Evolutionary conservation across 2,113 vertebrate species (phyloP).

Genomic region (Epinephelus lanceolatus): DNA sequence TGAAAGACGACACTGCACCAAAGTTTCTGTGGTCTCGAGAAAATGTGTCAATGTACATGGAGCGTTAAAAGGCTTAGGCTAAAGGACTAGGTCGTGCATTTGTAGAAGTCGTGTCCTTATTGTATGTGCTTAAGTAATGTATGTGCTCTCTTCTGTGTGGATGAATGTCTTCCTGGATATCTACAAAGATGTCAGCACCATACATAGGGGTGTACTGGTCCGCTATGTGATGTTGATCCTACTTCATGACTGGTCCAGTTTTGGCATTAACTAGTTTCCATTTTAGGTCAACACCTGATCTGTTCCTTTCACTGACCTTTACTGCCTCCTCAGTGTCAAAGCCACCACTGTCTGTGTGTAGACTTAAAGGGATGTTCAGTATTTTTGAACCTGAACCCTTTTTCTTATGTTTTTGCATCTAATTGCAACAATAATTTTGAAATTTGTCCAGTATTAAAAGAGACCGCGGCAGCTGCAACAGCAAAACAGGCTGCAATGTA

Average conservation of each 20-base stretch:
- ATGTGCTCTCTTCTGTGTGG: constrained; percentile 36
- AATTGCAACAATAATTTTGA: no score
- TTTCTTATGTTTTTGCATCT: no score
- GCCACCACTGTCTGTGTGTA: not conserved
- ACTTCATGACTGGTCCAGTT: constrained; percentile 39
- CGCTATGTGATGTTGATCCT: not conserved
- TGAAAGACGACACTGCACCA: constrained; percentile 46
- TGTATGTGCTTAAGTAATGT: constrained; percentile 12
- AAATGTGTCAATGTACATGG: constrained; percentile 30
- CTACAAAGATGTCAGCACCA: constrained; percentile 7
- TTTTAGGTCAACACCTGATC: constrained; percentile 26
- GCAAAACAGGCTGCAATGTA: no score
- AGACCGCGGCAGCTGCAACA: no score
- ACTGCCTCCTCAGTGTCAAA: not conserved
- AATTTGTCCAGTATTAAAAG: no score
- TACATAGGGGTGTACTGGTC: not conserved
- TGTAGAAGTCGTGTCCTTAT: constrained; percentile 53
- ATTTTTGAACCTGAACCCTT: no score
- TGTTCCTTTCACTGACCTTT: not conserved
- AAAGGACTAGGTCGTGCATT: constrained; percentile 55
- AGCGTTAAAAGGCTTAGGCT: constrained; percentile 31
- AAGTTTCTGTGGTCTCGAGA: constrained; percentile 23
- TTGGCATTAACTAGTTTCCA: constrained; percentile 66
- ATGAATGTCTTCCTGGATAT: constrained; percentile 23
- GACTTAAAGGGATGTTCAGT: no score